Conservation (phyloP, 2,113 vertebrate genomes). For the Miniopterus natalensis region DNA sequence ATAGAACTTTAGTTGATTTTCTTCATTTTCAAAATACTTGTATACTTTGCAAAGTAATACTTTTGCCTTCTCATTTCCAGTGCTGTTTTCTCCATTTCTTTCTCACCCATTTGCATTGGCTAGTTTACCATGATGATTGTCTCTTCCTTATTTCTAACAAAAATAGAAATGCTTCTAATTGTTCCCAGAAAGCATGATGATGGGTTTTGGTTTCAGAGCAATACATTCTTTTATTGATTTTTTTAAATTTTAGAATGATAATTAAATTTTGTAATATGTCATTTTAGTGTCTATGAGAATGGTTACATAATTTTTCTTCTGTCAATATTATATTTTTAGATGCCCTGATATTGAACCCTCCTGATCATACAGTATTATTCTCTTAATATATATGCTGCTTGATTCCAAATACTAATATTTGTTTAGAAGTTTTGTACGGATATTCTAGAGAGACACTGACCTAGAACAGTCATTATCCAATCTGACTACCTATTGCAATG, state of each 20-base stretch:
- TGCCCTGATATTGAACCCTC: not conserved
- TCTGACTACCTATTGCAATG: not conserved
- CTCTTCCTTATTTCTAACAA: slow-evolving; percentile 1
- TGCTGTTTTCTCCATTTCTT: slow-evolving; percentile 18
- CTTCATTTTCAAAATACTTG: slow-evolving; percentile 36
- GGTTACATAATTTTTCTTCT: not conserved
- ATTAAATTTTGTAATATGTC: not conserved
- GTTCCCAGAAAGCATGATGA: not conserved
- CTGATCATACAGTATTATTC: not conserved
- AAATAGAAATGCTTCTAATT: not conserved
- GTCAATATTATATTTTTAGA: slow-evolving; percentile 39
- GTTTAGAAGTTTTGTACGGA: slow-evolving; percentile 34
- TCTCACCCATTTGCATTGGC: not conserved
- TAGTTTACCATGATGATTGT: not conserved
- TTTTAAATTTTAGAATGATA: not conserved
- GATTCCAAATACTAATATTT: slow-evolving; percentile 39
- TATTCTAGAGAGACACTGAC: not conserved
- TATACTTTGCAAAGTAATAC: slow-evolving; percentile 31
- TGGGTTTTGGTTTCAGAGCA: not conserved
- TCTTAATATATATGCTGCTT: slow-evolving; percentile 2
- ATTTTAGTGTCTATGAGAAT: slow-evolving; percentile 37
- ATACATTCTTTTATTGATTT: not conserved
- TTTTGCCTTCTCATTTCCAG: slow-evolving; percentile 11
- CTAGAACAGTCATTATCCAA: slow-evolving; percentile 26
- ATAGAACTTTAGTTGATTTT: slow-evolving; percentile 30